Conservation (phyloP, 1,140 invertebrate genomes). For the Argopecten irradians region DNA sequence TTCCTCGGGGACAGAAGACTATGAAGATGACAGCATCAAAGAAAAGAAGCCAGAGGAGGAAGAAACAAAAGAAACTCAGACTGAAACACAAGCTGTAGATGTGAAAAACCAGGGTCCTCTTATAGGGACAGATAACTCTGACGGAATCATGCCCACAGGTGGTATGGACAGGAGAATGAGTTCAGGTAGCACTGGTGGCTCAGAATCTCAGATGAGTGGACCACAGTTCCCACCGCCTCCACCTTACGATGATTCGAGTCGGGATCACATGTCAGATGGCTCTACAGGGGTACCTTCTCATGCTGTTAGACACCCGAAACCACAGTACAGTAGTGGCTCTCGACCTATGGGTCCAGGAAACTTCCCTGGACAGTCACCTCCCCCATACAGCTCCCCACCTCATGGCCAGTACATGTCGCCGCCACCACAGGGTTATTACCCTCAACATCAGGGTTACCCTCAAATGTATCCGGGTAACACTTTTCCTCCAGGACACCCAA, state of each 20-base stretch:
- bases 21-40: not conserved
- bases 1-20: slow-evolving; percentile 41
- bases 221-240: not conserved
- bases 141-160: not conserved
- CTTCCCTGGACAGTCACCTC: slow-evolving; percentile 26
- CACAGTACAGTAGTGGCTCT: not conserved
- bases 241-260: not conserved
- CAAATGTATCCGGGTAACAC: not conserved
- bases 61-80: not conserved
- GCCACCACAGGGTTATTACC: slow-evolving; percentile 28
- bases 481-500: not conserved
- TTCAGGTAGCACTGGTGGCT: not conserved
- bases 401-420: slow-evolving; percentile 33
- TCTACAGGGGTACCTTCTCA: not conserved
- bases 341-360: not conserved
- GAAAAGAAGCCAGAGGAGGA: slow-evolving; percentile 24
- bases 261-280: not conserved
- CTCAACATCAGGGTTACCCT: slow-evolving; percentile 24
- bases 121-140: not conserved
- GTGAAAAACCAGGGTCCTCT: not conserved
- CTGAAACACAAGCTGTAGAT: not conserved
- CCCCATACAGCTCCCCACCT: slow-evolving; percentile 39
- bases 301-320: not conserved
- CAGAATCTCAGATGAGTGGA: not conserved
- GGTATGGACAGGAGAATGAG: not conserved